Evolutionary conservation across 2,113 vertebrate genomes (phyloP).

Genomic region (Pungitius pungitius): DNA sequence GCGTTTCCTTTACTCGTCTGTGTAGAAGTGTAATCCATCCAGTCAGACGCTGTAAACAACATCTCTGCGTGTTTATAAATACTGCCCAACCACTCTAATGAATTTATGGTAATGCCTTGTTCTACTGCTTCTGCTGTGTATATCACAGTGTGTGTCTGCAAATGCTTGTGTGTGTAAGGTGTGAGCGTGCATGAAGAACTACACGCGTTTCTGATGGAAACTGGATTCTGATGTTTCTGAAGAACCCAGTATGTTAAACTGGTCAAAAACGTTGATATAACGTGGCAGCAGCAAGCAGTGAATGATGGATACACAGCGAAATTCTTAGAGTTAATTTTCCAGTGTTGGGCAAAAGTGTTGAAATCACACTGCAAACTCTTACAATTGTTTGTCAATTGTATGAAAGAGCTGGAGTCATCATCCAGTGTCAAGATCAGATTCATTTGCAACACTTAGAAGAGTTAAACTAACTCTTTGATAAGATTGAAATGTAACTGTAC

Average conservation of each 20-base stretch:
- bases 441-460: too few relatives aligned
- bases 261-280: conserved; percentile 64
- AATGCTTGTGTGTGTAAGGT: conserved; percentile 36
- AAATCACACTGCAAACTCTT: too few relatives aligned
- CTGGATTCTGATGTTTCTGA: conserved; percentile 49
- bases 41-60: conserved; percentile 84
- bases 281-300: conserved; percentile 48
- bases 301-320: conserved; percentile 56
- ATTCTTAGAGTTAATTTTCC: too few relatives aligned
- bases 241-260: conserved; percentile 23
- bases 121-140: conserved; percentile 66
- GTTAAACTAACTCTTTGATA: too few relatives aligned
- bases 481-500: too few relatives aligned
- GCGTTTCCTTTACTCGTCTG: conserved; percentile 79
- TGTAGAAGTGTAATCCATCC: conserved; percentile 85
- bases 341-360: too few relatives aligned
- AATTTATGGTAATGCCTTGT: conserved; percentile 85
- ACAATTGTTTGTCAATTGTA: too few relatives aligned
- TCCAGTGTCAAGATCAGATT: too few relatives aligned
- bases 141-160: conserved; percentile 16
- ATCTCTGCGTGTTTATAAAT: conserved; percentile 83
- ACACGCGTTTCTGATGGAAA: conserved; percentile 42
- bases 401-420: too few relatives aligned
- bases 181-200: conserved; percentile 36
- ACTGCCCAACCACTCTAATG: conserved; percentile 82